Conservation (phyloP, 2,797 vertebrate genomes). For the Sebastes glaucus region DNA sequence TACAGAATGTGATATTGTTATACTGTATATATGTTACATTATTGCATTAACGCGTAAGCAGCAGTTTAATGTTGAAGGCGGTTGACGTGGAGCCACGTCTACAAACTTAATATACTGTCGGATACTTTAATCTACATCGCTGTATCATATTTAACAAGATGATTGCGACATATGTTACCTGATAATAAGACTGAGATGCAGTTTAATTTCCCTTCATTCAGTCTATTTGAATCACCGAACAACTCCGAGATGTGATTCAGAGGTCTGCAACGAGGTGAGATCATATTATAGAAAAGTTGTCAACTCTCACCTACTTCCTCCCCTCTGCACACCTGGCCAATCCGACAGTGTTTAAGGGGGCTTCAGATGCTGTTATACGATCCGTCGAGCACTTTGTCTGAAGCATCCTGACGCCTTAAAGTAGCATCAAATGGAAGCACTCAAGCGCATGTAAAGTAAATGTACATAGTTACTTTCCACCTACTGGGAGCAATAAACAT, state of each 20-base stretch:
- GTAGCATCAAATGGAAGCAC: neutral
- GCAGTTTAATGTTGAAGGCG: neutral
- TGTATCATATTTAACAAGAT: neutral
- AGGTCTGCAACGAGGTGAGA: neutral
- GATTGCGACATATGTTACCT: neutral
- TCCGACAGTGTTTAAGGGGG: neutral
- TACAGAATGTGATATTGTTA: neutral
- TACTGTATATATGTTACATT: neutral
- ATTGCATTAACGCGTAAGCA: neutral
- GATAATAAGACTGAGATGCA: neutral
- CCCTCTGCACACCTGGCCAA: neutral
- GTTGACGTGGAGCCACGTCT: neutral
- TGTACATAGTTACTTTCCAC: neutral
- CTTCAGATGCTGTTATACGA: neutral
- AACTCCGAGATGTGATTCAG: neutral
- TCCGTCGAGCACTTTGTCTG: neutral
- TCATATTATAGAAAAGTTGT: neutral
- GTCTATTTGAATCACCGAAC: neutral
- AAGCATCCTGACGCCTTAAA: neutral
- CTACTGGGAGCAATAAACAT: constrained; percentile 3
- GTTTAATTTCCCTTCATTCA: neutral
- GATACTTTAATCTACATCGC: neutral
- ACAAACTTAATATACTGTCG: neutral
- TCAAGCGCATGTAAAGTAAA: neutral
- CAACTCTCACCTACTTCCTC: neutral